Conservation (phyloP, 92 coral and sea anemone genomes). For the Phenganax stokvisi region DNA sequence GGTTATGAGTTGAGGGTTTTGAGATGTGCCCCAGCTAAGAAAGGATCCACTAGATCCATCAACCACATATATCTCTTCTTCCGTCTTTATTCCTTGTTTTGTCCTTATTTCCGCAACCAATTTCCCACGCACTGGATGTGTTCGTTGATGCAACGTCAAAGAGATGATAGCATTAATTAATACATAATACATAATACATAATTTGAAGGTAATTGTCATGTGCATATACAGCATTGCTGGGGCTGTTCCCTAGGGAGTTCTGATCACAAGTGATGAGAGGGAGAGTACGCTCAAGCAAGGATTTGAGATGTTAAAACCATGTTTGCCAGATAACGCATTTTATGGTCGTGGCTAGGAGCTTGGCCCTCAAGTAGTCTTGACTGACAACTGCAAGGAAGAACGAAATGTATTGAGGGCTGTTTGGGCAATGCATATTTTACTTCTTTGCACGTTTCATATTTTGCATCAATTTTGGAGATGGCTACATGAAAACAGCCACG, state of each 20-base stretch:
- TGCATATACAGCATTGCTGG: conserved; percentile 35
- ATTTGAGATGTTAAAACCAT: conserved; percentile 45
- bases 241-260: conserved; percentile 33
- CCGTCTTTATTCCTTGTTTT: too few species aligned
- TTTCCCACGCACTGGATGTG: too few species aligned
- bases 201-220: conserved; percentile 18
- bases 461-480: conserved; percentile 45
- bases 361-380: conserved; percentile 44
- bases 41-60: too few species aligned
- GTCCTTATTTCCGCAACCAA: too few species aligned
- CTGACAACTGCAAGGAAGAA: conserved; percentile 48
- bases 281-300: conserved; percentile 25
- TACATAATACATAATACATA: conserved; percentile 15
- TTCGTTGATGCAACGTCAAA: conserved; percentile 36
- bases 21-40: too few species aligned
- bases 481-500: conserved; percentile 39
- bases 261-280: conserved; percentile 38
- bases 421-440: conserved; percentile 32
- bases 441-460: conserved; percentile 37
- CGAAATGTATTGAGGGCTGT: conserved; percentile 40
- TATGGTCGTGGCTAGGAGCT: conserved; percentile 51
- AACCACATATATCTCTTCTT: too few species aligned
- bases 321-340: conserved; percentile 54
- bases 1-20: too few species aligned
- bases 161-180: too few species aligned